Conservation (phyloP, 1,140 invertebrate genomes). For the Venturia canescens region DNA sequence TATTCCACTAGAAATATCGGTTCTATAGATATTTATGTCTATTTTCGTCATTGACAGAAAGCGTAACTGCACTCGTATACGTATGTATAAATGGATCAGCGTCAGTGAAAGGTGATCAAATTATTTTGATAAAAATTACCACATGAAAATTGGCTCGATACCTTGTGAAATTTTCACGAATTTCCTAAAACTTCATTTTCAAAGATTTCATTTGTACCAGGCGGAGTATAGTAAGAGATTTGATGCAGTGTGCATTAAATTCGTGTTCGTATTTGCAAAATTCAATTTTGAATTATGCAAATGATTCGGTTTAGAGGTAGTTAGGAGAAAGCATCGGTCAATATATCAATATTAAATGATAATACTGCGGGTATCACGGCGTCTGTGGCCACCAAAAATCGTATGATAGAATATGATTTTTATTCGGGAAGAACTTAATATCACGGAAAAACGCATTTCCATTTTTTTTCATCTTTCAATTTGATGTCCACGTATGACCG, state of each 20-base stretch:
- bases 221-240: neutral
- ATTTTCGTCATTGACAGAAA: too few species aligned
- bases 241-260: neutral
- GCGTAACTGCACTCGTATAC: too few species aligned
- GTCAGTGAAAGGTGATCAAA: too few species aligned
- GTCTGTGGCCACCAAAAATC: neutral
- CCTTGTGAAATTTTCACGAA: neutral
- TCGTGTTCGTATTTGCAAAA: neutral
- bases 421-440: too few species aligned
- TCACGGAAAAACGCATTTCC: neutral
- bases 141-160: too few species aligned
- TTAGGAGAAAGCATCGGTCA: neutral
- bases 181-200: neutral
- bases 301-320: neutral
- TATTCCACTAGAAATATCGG: too few species aligned
- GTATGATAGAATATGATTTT: too few species aligned
- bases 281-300: neutral
- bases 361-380: neutral
- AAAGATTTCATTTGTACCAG: too few species aligned
- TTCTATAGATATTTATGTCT: too few species aligned
- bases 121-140: too few species aligned
- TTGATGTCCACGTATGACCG: neutral
- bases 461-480: neutral
- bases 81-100: too few species aligned
- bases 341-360: neutral